These are phyloP conservation scores for Drosophila pandora DNA, from an alignment of 1,140 invertebrate species.

Conservation along the genomic window DNA sequence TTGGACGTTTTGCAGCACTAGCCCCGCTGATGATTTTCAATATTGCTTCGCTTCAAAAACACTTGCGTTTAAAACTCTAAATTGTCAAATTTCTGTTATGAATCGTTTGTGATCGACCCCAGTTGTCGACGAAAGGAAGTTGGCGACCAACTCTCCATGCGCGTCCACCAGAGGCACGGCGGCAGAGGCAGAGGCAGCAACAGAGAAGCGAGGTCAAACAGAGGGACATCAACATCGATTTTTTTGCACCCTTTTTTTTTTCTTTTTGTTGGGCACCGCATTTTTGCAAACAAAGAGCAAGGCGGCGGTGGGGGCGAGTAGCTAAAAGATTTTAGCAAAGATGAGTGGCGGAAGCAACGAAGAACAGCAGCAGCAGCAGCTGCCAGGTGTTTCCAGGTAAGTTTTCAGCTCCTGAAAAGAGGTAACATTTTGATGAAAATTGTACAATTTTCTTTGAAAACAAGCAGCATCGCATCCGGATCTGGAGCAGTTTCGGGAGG, in stretches of 20 bases:
- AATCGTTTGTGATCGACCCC: conserved; percentile 16
- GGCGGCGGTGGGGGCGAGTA: conserved; percentile 21
- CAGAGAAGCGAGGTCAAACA: conserved; percentile 30
- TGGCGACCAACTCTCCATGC: conserved; percentile 5
- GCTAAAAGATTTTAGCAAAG: conserved; percentile 20
- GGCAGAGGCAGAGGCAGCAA: conserved; percentile 12
- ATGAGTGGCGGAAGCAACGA: conserved; percentile 62
- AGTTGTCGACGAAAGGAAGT: conserved; percentile 8
- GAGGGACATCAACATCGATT: conserved; percentile 77
- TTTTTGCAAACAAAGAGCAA: conserved; percentile 50
- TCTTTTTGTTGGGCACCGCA: conserved; percentile 41
- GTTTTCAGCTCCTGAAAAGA: not conserved
- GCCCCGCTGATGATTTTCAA: conserved; percentile 67
- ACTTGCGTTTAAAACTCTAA: conserved; percentile 34
- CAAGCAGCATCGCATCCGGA: conserved; percentile 51
- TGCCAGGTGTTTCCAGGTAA: conserved; percentile 72
- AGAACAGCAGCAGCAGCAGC: conserved; percentile 54
- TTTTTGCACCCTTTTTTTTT: conserved; percentile 73
- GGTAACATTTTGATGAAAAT: not conserved
- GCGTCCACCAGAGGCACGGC: conserved; percentile 10
- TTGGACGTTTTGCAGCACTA: conserved; percentile 31
- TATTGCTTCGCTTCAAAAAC: conserved; percentile 61
- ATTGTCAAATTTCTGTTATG: conserved; percentile 43
- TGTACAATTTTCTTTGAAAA: not conserved
- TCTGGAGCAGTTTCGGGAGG: conserved; percentile 42